Conservation (phyloP, 2,113 vertebrate genomes). For the Oreochromis aureus region DNA sequence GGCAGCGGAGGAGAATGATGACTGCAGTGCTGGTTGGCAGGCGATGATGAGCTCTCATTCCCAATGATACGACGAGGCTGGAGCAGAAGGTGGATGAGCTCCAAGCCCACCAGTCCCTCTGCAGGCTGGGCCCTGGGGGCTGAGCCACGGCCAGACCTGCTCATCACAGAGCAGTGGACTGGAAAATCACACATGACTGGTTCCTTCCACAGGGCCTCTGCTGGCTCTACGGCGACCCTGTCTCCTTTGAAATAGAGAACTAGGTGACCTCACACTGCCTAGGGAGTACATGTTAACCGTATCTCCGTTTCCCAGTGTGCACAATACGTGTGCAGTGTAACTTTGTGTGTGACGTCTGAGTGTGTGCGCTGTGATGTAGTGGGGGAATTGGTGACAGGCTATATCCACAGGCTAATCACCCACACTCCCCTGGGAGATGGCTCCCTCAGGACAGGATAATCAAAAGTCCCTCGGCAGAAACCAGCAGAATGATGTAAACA, state of each 20-base stretch:
- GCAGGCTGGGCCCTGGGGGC: conserved; percentile 35
- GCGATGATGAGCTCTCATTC: conserved; percentile 57
- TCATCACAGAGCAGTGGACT: conserved; percentile 64
- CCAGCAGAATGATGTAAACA: conserved; percentile 33
- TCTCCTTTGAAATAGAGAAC: conserved; percentile 70
- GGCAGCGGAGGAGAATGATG: conserved; percentile 42
- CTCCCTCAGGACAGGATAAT: conserved; percentile 48
- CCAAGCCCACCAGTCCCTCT: conserved; percentile 51
- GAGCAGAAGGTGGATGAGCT: conserved; percentile 65
- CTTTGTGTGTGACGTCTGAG: not conserved
- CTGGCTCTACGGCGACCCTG: conserved; percentile 52
- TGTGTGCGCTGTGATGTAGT: not conserved
- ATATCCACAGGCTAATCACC: conserved; percentile 54
- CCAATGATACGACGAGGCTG: conserved; percentile 51
- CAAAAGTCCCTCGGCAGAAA: conserved; percentile 38
- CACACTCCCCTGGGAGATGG: conserved; percentile 22
- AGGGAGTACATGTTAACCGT: conserved; percentile 56
- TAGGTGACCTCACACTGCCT: conserved; percentile 64
- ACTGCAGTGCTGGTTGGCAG: conserved; percentile 45
- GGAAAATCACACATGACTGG: conserved; percentile 73
- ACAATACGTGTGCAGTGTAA: not conserved
- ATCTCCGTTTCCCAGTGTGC: conserved; percentile 23
- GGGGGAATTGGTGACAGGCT: conserved; percentile 36
- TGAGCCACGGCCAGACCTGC: conserved; percentile 44
- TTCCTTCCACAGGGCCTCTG: conserved; percentile 60